Conservation (phyloP, 2,888 invertebrate genomes). For the Gymnosoma rotundatum region DNA sequence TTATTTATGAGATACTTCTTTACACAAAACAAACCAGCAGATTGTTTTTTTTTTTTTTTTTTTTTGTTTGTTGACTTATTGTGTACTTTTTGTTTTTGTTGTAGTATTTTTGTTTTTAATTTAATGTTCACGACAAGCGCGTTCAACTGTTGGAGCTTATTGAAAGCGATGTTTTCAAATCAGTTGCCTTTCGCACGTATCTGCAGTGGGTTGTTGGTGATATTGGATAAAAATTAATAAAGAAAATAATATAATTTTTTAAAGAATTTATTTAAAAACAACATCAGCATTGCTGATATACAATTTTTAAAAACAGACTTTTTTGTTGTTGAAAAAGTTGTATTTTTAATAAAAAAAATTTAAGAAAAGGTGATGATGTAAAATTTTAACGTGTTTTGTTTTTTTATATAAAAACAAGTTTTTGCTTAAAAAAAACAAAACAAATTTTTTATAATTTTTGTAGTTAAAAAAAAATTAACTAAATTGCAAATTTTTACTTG, state of each 20-base stretch:
- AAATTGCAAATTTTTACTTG: neutral
- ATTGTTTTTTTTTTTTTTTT: neutral
- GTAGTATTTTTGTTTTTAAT: constrained; percentile 10
- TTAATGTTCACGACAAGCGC: constrained; percentile 53
- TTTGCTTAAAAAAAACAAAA: neutral
- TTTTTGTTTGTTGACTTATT: constrained; percentile 22
- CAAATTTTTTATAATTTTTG: neutral
- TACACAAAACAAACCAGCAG: constrained; percentile 40
- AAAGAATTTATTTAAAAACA: constrained; percentile 36
- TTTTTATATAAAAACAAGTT: constrained; percentile 14
- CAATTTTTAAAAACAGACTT: constrained; percentile 33
- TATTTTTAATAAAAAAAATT: constrained; percentile 4
- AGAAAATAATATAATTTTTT: neutral
- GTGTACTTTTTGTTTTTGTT: neutral
- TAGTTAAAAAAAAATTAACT: neutral
- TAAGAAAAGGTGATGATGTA: constrained; percentile 13
- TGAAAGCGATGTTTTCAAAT: constrained; percentile 52
- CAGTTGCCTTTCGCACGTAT: constrained; percentile 65
- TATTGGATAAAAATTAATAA: constrained; percentile 52
- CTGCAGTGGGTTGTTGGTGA: constrained; percentile 66
- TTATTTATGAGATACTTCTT: constrained; percentile 36
- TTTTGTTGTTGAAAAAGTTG: constrained; percentile 14
- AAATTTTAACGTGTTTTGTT: neutral
- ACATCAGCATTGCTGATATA: constrained; percentile 59
- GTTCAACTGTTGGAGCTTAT: constrained; percentile 53